Percentiles rank a stretch among this genome's conserved stretches.
Evolutionary conservation across 1,140 invertebrate species (phyloP).

Genomic region (Drosophila nasuta): DNA sequence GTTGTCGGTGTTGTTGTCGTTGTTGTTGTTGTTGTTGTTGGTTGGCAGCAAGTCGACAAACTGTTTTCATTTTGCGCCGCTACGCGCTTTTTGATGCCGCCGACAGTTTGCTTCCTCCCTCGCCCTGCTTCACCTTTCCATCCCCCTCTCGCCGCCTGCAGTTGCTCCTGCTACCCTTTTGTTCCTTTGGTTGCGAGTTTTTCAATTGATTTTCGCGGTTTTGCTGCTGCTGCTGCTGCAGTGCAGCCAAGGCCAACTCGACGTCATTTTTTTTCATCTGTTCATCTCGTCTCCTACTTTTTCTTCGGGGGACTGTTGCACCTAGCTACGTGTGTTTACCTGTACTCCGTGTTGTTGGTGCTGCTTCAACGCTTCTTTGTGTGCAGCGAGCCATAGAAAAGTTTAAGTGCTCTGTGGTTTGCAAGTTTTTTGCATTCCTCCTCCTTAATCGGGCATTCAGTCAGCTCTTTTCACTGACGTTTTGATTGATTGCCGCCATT

Average conservation of each 20-base stretch:
- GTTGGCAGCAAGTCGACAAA: conserved; percentile 61
- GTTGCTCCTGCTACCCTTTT: conserved; percentile 34
- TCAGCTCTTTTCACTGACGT: conserved; percentile 30
- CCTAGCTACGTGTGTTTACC: conserved; percentile 63
- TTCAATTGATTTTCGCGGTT: conserved; percentile 82
- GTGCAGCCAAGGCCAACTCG: conserved; percentile 64
- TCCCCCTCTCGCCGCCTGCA: neutral
- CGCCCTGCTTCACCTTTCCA: neutral
- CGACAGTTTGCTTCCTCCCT: conserved; percentile 55
- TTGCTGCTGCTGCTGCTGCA: conserved; percentile 28
- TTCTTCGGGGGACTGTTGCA: conserved; percentile 57
- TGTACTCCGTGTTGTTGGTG: conserved; percentile 59
- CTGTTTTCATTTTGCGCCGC: conserved; percentile 81
- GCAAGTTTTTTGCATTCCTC: conserved; percentile 50
- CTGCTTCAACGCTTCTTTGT: conserved; percentile 80
- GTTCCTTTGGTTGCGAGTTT: conserved; percentile 60
- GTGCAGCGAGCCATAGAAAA: conserved; percentile 71
- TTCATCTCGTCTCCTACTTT: conserved; percentile 4
- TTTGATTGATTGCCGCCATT: conserved; percentile 72
- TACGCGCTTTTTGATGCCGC: conserved; percentile 81
- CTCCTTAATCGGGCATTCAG: conserved; percentile 11
- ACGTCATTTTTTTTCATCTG: conserved; percentile 3
- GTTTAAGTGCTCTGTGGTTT: conserved; percentile 78
- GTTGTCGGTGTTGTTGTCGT: neutral
- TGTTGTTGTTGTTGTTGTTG: neutral